Conservation (phyloP, 2,113 vertebrate genomes). For the Vicugna pacos region DNA sequence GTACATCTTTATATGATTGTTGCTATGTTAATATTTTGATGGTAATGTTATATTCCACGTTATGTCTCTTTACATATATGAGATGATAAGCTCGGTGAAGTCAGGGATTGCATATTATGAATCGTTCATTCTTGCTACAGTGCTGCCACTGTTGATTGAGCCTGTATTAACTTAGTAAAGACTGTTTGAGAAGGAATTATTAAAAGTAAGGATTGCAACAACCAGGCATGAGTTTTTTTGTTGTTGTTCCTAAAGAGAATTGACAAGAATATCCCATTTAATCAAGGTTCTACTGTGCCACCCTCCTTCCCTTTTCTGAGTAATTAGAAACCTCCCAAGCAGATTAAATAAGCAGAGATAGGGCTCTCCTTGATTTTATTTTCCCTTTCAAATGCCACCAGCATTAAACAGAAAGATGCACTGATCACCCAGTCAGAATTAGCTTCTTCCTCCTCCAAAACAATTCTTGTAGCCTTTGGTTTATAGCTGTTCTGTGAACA, state of each 20-base stretch:
- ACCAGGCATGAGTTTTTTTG: neutral
- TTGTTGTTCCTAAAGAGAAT: neutral
- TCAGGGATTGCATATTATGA: constrained; percentile 10
- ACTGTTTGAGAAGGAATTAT: neutral
- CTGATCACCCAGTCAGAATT: neutral
- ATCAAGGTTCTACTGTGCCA: constrained; percentile 45
- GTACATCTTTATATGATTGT: neutral
- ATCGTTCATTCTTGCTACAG: neutral
- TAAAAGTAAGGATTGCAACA: neutral
- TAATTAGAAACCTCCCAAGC: constrained; percentile 54
- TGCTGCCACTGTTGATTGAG: neutral
- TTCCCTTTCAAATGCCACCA: constrained; percentile 48
- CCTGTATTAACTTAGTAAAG: neutral
- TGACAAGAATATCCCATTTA: constrained; percentile 57
- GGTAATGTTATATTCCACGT: neutral
- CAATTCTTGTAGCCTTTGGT: neutral
- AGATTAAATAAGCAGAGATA: constrained; percentile 54
- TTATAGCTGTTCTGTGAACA: neutral
- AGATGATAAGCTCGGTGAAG: neutral
- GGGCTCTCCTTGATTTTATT: constrained; percentile 55
- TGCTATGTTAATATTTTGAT: constrained; percentile 20
- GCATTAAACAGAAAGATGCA: constrained; percentile 41
- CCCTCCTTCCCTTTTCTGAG: constrained; percentile 17
- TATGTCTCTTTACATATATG: neutral
- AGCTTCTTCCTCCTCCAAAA: neutral